Conservation (phyloP, 1,140 invertebrate species). For the Drosophila persimilis region DNA sequence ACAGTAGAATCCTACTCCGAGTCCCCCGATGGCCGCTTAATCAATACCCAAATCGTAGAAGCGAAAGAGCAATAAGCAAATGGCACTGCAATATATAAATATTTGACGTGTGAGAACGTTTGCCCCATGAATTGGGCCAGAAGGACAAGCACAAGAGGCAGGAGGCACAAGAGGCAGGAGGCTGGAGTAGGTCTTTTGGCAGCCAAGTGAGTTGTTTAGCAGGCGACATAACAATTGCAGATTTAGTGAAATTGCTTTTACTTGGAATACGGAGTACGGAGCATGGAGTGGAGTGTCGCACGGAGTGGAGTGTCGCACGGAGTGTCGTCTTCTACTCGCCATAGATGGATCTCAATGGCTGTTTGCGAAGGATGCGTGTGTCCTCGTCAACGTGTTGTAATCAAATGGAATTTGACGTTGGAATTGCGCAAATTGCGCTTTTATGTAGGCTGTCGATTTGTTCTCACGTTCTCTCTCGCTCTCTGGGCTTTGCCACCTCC, state of each 20-base stretch:
- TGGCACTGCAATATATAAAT: slow-evolving; percentile 73
- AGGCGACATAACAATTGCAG: slow-evolving; percentile 80
- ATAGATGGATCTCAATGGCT: too few species aligned
- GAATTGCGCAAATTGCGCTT: slow-evolving; percentile 78
- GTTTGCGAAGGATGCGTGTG: slow-evolving; percentile 12
- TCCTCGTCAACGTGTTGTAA: slow-evolving; percentile 74
- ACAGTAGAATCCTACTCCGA: slow-evolving; percentile 18
- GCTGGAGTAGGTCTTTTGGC: neutral
- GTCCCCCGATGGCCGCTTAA: slow-evolving; percentile 59
- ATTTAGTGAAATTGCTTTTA: slow-evolving; percentile 81
- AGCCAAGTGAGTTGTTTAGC: slow-evolving; percentile 74
- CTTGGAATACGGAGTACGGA: slow-evolving; percentile 5
- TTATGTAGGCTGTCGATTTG: slow-evolving; percentile 77
- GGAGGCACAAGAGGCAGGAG: neutral
- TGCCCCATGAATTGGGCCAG: slow-evolving; percentile 54
- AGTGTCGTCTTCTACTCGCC: too few species aligned
- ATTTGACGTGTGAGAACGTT: slow-evolving; percentile 79
- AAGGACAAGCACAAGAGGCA: neutral
- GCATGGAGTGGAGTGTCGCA: too few species aligned
- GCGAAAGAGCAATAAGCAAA: slow-evolving; percentile 17
- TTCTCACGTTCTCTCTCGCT: neutral
- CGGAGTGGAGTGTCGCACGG: too few species aligned
- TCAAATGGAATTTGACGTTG: slow-evolving; percentile 77
- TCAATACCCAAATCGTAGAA: slow-evolving; percentile 65
- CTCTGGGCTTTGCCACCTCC: neutral